Evolutionary conservation across 1,140 invertebrate species (phyloP).

Genomic region (Telenomus remus): DNA sequence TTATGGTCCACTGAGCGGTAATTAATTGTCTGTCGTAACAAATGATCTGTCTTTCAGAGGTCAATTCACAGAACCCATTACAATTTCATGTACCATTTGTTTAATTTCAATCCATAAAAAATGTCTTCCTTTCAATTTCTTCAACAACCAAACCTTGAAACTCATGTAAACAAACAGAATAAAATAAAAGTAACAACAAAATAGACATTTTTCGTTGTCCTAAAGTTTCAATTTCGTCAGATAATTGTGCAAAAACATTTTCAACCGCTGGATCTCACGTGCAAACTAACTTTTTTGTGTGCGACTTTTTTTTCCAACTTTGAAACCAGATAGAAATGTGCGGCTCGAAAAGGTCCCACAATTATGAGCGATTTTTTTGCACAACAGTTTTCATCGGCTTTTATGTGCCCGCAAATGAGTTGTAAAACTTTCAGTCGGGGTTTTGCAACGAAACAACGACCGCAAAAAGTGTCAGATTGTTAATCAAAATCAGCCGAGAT

Average conservation of each 20-base stretch:
- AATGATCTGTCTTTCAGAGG: slow-evolving; percentile 1
- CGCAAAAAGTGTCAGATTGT: slow-evolving; percentile 10
- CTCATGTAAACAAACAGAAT: too few species aligned
- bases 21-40: slow-evolving; percentile 25
- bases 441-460: slow-evolving; percentile 10
- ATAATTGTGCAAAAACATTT: background rate
- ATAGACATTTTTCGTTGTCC: too few species aligned
- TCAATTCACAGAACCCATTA: background rate
- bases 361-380: too few species aligned
- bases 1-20: slow-evolving; percentile 7
- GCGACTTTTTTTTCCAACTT: too few species aligned
- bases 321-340: too few species aligned
- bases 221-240: too few species aligned
- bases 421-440: slow-evolving; percentile 6
- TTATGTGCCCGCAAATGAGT: slow-evolving; percentile 15
- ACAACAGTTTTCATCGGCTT: background rate
- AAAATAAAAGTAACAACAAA: too few species aligned
- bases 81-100: too few species aligned
- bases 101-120: too few species aligned
- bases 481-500: slow-evolving; percentile 17
- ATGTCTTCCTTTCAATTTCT: background rate
- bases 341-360: too few species aligned
- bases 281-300: too few species aligned
- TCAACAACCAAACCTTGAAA: background rate
- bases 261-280: background rate